Evolutionary conservation across 2,113 vertebrate genomes (phyloP).

Genomic region (Empidonax traillii): DNA sequence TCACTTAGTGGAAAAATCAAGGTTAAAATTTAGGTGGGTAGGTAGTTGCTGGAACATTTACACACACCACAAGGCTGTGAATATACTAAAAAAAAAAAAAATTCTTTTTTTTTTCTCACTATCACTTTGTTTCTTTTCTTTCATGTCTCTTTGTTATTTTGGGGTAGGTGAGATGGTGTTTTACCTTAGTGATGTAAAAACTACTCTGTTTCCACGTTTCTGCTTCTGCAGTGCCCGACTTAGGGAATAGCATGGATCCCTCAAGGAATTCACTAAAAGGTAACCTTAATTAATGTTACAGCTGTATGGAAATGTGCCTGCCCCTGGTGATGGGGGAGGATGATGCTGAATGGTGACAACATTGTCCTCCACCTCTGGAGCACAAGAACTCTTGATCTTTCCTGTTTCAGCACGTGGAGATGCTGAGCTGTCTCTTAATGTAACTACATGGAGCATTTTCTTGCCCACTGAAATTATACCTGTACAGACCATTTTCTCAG

Average conservation of each 20-base stretch:
- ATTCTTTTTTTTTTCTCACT: background rate
- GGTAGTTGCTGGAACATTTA: background rate
- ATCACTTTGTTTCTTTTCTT: background rate
- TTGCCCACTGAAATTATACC: background rate
- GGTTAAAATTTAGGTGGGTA: background rate
- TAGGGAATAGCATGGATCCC: background rate
- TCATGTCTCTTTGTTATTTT: background rate
- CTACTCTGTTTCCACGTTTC: background rate
- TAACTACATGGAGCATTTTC: background rate
- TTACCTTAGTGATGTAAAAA: background rate
- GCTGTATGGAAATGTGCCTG: conserved; percentile 1
- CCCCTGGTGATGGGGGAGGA: background rate
- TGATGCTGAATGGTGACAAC: background rate
- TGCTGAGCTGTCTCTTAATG: background rate
- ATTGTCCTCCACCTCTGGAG: background rate
- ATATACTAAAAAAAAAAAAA: background rate
- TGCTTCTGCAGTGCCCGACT: background rate
- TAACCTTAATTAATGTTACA: conserved; percentile 46
- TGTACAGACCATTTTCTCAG: background rate
- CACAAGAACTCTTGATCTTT: background rate
- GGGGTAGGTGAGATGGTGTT: background rate
- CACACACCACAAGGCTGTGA: background rate
- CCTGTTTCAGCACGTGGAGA: background rate
- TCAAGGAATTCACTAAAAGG: conserved; percentile 30
- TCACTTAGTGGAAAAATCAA: background rate